phyloP scores from a whole-genome alignment of 2,113 vertebrate genomes.

The Cebidichthys violaceus region DNA sequence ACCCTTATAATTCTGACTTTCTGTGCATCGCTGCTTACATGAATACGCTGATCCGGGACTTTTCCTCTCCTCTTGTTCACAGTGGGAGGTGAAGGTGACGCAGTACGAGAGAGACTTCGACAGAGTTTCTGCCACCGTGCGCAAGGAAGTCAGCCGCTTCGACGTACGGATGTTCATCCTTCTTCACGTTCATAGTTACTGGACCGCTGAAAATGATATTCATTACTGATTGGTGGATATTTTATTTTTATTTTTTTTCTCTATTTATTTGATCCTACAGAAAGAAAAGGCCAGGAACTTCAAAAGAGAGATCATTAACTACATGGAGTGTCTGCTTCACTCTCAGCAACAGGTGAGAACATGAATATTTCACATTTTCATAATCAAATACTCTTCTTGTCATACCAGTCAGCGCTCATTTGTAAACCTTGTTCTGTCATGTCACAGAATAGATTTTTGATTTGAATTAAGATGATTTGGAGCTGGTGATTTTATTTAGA shows the following conservation, averaged over 20 bases:
- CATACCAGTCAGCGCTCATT: not conserved
- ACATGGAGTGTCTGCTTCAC: slow-evolving; percentile 90
- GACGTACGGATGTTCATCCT: slow-evolving; percentile 84
- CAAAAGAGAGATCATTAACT: slow-evolving; percentile 91
- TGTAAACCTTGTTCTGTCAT: not conserved
- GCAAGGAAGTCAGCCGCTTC: slow-evolving; percentile 95
- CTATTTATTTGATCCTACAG: slow-evolving; percentile 76
- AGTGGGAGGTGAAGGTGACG: slow-evolving; percentile 97
- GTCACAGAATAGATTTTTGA: not conserved
- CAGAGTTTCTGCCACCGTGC: slow-evolving; percentile 91
- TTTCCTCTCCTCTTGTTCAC: not conserved
- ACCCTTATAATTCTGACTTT: not conserved
- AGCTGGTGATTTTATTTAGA: not conserved
- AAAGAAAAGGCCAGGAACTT: slow-evolving; percentile 96
- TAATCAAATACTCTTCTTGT: not conserved
- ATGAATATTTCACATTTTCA: not conserved
- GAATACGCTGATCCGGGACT: not conserved
- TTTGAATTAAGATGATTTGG: not conserved
- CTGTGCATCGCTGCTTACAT: not conserved
- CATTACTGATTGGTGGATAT: not conserved
- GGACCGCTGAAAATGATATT: not conserved
- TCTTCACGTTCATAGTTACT: not conserved
- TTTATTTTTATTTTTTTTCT: not conserved
- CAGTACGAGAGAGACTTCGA: slow-evolving; percentile 97
- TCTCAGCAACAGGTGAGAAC: slow-evolving; percentile 93